Evolutionary conservation across 2,797 vertebrate genomes (phyloP).

Genomic region (Pygocentrus nattereri): DNA sequence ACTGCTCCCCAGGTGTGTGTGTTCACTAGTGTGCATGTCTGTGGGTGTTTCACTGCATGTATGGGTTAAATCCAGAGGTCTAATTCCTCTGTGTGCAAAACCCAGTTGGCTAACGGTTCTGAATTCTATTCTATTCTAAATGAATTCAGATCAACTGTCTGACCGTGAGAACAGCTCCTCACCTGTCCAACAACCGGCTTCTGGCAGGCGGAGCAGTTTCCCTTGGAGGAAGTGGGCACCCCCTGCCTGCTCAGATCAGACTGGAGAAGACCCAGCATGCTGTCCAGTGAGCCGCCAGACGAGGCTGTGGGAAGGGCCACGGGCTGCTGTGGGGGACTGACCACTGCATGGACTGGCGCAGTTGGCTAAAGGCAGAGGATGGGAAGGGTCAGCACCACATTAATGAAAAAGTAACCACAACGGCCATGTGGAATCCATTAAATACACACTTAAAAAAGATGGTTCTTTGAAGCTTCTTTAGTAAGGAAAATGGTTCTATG

Average conservation of each 20-base stretch:
- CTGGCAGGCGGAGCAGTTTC: slow-evolving; percentile 89
- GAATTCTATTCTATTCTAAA: too few relatives aligned
- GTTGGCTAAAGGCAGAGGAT: slow-evolving; percentile 68
- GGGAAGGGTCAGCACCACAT: too few relatives aligned
- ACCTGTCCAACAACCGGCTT: slow-evolving; percentile 93
- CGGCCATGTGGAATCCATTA: background rate
- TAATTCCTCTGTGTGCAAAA: too few relatives aligned
- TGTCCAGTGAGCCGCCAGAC: slow-evolving; percentile 86
- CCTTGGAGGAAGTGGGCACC: slow-evolving; percentile 89
- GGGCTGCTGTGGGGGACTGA: slow-evolving; percentile 67
- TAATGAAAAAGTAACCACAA: too few relatives aligned
- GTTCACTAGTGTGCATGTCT: too few relatives aligned
- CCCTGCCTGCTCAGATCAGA: slow-evolving; percentile 90
- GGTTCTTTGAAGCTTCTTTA: too few relatives aligned
- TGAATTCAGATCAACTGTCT: too few relatives aligned
- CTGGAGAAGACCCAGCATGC: slow-evolving; percentile 92
- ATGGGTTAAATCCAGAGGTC: too few relatives aligned
- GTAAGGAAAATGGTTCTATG: too few relatives aligned
- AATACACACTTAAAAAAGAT: background rate
- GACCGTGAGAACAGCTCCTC: slow-evolving; percentile 35
- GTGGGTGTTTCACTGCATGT: too few relatives aligned
- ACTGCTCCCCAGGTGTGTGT: too few relatives aligned
- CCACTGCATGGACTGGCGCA: slow-evolving; percentile 69
- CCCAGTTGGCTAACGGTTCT: too few relatives aligned
- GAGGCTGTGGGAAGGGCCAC: slow-evolving; percentile 66